Percentiles rank a stretch among this genome's conserved stretches.
Conservation (phyloP, 2,888 invertebrate species). For the Hesperia comma region DNA sequence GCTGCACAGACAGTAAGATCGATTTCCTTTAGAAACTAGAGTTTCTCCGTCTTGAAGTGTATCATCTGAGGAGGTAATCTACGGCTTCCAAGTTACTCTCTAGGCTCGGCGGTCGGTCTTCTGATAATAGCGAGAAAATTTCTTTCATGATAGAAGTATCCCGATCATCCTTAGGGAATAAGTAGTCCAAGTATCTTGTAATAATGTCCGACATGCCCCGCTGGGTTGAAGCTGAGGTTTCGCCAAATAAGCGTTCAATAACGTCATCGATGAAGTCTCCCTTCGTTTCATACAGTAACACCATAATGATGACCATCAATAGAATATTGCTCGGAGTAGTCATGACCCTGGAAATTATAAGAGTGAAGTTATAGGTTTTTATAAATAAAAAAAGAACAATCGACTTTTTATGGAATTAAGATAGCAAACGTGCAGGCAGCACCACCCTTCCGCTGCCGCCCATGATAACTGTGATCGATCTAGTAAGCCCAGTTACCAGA, state of each 20-base stretch:
- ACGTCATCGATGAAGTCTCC: slow-evolving; percentile 46
- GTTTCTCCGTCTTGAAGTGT: slow-evolving; percentile 17
- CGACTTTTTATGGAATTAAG: too few species aligned
- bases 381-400: too few species aligned
- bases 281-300: slow-evolving; percentile 39
- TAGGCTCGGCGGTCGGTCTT: slow-evolving; percentile 49
- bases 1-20: neutral
- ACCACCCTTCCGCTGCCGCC: too few species aligned
- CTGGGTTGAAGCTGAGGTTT: slow-evolving; percentile 33
- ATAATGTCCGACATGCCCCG: slow-evolving; percentile 64
- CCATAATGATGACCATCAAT: slow-evolving; percentile 42
- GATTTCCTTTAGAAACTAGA: slow-evolving; percentile 42
- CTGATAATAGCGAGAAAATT: slow-evolving; percentile 63
- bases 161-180: slow-evolving; percentile 69
- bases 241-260: slow-evolving; percentile 44
- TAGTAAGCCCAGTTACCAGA: too few species aligned
- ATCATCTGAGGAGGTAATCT: slow-evolving; percentile 48
- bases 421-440: too few species aligned
- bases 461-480: too few species aligned
- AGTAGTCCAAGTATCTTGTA: slow-evolving; percentile 60
- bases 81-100: slow-evolving; percentile 48
- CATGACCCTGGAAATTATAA: slow-evolving; percentile 52
- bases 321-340: slow-evolving; percentile 41
- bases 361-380: neutral
- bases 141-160: slow-evolving; percentile 66